Percentiles rank a stretch among this genome's conserved stretches.
These are phyloP conservation scores for Perccottus glenii DNA, from an alignment of 2,113 vertebrate species.

Conservation along the genomic window DNA sequence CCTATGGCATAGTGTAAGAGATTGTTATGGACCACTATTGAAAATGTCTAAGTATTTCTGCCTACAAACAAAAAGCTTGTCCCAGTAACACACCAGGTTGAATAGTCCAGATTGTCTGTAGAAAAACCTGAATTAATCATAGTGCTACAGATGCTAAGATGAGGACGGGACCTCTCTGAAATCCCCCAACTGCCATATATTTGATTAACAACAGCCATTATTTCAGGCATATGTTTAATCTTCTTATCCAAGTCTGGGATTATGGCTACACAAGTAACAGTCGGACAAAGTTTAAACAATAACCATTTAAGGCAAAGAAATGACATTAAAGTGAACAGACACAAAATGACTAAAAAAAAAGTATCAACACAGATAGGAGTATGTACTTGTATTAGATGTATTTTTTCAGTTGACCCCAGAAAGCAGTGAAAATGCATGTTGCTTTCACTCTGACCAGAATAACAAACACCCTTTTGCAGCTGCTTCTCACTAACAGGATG, in stretches of 20 bases:
- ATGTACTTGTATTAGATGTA: too few species aligned
- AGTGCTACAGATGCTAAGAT: slow-evolving; percentile 37
- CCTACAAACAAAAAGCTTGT: too few species aligned
- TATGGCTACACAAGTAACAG: not conserved
- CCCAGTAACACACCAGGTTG: too few species aligned
- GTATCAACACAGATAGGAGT: too few species aligned
- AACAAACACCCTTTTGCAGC: slow-evolving; percentile 62
- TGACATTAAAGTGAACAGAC: not conserved
- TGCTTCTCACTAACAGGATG: slow-evolving; percentile 42
- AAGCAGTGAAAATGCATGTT: slow-evolving; percentile 33
- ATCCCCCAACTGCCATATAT: slow-evolving; percentile 16
- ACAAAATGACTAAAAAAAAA: too few species aligned
- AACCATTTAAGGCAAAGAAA: slow-evolving; percentile 5
- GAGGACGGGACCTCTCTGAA: slow-evolving; percentile 23
- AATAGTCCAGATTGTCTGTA: not conserved
- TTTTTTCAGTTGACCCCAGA: slow-evolving; percentile 8
- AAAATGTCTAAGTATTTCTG: too few species aligned
- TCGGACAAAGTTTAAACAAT: not conserved
- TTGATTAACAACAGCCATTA: slow-evolving; percentile 35
- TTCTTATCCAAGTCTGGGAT: slow-evolving; percentile 42
- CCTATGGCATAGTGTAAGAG: too few species aligned
- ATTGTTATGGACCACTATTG: too few species aligned
- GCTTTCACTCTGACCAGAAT: slow-evolving; percentile 67
- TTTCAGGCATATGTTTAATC: slow-evolving; percentile 64
- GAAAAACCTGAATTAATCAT: not conserved